Percentiles rank a stretch among this genome's conserved stretches.
Conservation (phyloP, 2,888 invertebrate species). For the Hyposoter didymator region DNA sequence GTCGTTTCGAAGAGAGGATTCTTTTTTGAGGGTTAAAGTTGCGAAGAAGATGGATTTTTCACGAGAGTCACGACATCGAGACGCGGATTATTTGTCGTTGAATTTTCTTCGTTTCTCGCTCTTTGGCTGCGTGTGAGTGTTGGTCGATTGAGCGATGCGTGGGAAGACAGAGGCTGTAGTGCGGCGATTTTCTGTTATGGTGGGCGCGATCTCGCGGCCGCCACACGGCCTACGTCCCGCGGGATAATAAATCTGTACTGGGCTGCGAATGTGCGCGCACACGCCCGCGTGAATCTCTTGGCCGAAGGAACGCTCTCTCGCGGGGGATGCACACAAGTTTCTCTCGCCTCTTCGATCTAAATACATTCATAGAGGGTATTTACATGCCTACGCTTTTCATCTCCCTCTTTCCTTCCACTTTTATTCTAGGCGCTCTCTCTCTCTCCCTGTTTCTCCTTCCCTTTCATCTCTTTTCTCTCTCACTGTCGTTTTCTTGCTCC, state of each 20-base stretch:
- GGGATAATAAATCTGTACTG: constrained; percentile 79
- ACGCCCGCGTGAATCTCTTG: constrained; percentile 56
- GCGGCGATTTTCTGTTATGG: constrained; percentile 71
- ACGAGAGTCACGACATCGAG: not conserved
- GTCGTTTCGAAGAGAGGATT: not conserved
- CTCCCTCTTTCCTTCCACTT: constrained; percentile 25
- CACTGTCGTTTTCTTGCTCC: constrained; percentile 11
- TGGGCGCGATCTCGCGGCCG: constrained; percentile 75
- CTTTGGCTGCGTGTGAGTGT: not conserved
- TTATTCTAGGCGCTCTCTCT: constrained; percentile 38
- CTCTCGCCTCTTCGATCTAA: constrained; percentile 76
- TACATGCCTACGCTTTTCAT: constrained; percentile 74
- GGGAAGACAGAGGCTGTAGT: constrained; percentile 75
- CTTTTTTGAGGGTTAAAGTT: not conserved
- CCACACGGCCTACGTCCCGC: constrained; percentile 75
- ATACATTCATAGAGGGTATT: constrained; percentile 79
- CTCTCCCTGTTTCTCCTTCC: constrained; percentile 23
- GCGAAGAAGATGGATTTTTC: not conserved
- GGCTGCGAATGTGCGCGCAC: constrained; percentile 63
- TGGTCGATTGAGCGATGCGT: constrained; percentile 80
- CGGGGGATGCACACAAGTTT: constrained; percentile 67
- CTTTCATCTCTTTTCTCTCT: constrained; percentile 32
- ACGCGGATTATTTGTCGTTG: constrained; percentile 25
- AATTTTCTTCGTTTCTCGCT: constrained; percentile 43
- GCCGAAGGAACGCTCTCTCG: constrained; percentile 50